These are phyloP conservation scores for Ditula angustiorana DNA, from an alignment of 2,888 invertebrate species.

Conservation along the genomic window DNA sequence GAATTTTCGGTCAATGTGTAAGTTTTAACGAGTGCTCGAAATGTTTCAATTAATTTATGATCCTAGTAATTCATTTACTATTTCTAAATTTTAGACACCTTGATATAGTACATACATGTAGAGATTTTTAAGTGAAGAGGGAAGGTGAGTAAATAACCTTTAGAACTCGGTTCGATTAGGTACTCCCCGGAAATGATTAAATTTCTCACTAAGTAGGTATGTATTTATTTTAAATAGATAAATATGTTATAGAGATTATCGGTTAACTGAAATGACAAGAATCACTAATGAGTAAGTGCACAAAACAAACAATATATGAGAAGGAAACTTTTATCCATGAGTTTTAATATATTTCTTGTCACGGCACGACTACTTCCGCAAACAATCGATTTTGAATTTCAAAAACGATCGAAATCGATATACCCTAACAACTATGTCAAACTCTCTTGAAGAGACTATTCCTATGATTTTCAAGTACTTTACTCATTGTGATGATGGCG, in stretches of 20 bases:
- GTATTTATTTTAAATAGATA: not conserved
- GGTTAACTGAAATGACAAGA: not conserved
- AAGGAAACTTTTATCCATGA: conserved; percentile 51
- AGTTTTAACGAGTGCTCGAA: conserved; percentile 84
- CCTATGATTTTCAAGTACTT: conserved; percentile 56
- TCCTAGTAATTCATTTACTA: conserved; percentile 83
- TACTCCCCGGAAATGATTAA: conserved; percentile 18
- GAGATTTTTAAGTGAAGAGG: conserved; percentile 15
- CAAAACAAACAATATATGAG: conserved; percentile 1
- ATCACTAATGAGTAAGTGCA: not conserved
- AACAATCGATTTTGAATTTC: conserved; percentile 44
- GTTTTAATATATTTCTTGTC: conserved; percentile 34
- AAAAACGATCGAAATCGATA: conserved; percentile 46
- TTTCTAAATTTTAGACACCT: conserved; percentile 77
- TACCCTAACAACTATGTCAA: conserved; percentile 56
- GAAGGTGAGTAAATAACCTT: conserved; percentile 11
- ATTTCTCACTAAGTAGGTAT: conserved; percentile 9
- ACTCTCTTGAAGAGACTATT: conserved; percentile 61
- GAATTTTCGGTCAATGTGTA: conserved; percentile 82
- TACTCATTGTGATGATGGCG: conserved; percentile 46
- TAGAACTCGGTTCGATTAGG: conserved; percentile 1
- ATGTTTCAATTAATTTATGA: conserved; percentile 78
- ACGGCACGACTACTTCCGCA: conserved; percentile 27
- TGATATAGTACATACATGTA: conserved; percentile 74
- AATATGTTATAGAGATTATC: not conserved